These are phyloP conservation scores for Amblyopsis rosae DNA, from an alignment of 2,113 vertebrate species.

Conservation along the genomic window DNA sequence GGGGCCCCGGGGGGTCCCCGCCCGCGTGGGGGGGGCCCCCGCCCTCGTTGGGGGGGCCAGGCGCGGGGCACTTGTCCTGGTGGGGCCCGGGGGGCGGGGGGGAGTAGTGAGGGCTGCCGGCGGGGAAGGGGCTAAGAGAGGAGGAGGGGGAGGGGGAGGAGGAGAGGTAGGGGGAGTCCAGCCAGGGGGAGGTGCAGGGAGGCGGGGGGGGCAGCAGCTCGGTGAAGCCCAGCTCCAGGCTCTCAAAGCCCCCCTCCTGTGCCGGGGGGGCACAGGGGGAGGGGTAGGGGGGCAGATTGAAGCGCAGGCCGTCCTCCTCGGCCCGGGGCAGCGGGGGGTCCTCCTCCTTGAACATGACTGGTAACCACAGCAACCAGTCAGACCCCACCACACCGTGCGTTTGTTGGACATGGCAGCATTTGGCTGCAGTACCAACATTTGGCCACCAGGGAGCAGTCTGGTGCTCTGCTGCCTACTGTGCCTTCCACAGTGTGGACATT, in stretches of 20 bases:
- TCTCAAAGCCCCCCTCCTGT: constrained; percentile 72
- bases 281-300: constrained; percentile 71
- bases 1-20: too few relatives aligned
- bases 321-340: constrained; percentile 68
- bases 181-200: constrained; percentile 75
- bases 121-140: constrained; percentile 76
- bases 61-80: too few relatives aligned
- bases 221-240: constrained; percentile 79
- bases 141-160: constrained; percentile 81
- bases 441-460: too few relatives aligned
- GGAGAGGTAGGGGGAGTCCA: constrained; percentile 80
- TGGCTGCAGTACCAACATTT: too few relatives aligned
- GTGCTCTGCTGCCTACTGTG: too few relatives aligned
- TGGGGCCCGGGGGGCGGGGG: too few relatives aligned
- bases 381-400: too few relatives aligned
- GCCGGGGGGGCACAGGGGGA: constrained; percentile 60
- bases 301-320: constrained; percentile 64
- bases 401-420: too few relatives aligned
- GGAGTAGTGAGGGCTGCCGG: constrained; percentile 75
- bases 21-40: constrained; percentile 53
- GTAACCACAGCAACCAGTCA: too few relatives aligned
- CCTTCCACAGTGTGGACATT: too few relatives aligned
- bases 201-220: constrained; percentile 77
- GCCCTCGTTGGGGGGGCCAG: too few relatives aligned
- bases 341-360: constrained; percentile 80